phyloP scores from a whole-genome alignment of 2,888 invertebrate genomes.

The Xestia ashworthii region DNA sequence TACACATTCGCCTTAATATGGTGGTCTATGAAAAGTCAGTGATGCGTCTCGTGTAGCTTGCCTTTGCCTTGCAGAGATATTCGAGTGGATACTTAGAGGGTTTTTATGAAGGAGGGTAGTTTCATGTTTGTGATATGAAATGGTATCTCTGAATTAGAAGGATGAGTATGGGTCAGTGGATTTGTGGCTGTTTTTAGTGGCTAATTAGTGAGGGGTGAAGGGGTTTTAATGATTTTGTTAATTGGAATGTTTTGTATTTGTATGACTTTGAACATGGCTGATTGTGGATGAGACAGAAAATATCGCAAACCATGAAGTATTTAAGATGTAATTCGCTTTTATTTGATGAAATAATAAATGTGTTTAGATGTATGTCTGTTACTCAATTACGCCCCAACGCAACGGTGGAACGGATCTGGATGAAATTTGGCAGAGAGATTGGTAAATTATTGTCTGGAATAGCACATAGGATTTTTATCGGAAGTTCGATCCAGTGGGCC shows the following conservation, averaged over 20 bases:
- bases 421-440: not conserved
- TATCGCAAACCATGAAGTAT: not conserved
- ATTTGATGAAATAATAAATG: too few relatives aligned
- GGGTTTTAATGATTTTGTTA: constrained; percentile 10
- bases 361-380: not conserved
- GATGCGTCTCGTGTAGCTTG: constrained; percentile 79
- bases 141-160: constrained; percentile 50
- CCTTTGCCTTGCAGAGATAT: constrained; percentile 74
- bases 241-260: constrained; percentile 4
- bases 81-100: constrained; percentile 75
- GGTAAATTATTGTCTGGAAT: not conserved
- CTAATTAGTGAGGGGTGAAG: constrained; percentile 41
- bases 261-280: not conserved
- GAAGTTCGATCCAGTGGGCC: not conserved
- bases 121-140: constrained; percentile 65
- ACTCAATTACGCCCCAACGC: not conserved
- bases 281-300: not conserved
- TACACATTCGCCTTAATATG: constrained; percentile 61
- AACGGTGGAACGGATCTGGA: not conserved
- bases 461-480: not conserved
- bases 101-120: constrained; percentile 67
- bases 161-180: constrained; percentile 47
- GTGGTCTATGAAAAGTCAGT: constrained; percentile 83
- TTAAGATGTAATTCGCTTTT: not conserved
- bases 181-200: constrained; percentile 38